Percentiles rank a stretch among this genome's conserved stretches.
phyloP scores from a whole-genome alignment of 2,797 vertebrate species.

The Sebastes dallii region DNA sequence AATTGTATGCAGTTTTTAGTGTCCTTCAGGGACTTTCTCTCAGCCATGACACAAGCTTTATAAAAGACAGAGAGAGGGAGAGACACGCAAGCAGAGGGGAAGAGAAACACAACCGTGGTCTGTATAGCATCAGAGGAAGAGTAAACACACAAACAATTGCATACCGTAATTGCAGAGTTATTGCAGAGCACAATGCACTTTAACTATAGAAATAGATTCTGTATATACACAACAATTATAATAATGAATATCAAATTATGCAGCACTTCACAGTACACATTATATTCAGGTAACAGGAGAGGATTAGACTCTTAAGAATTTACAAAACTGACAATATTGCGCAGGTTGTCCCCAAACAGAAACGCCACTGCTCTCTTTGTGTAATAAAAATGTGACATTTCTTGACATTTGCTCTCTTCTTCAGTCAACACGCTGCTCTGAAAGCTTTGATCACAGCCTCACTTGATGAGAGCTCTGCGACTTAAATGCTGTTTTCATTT shows the following conservation, averaged over 20 bases:
- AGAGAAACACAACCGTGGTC: background rate
- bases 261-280: background rate
- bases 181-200: background rate
- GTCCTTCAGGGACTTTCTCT: conserved; percentile 45
- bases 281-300: background rate
- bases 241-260: background rate
- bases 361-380: background rate
- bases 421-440: conserved; percentile 14
- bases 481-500: conserved; percentile 37
- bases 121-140: background rate
- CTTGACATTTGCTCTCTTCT: conserved; percentile 49
- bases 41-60: conserved; percentile 17
- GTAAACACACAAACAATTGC: background rate
- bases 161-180: background rate
- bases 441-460: conserved; percentile 27
- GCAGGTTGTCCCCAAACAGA: background rate
- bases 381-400: conserved; percentile 24
- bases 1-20: conserved; percentile 39
- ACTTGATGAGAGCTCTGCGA: conserved; percentile 24
- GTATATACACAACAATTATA: background rate
- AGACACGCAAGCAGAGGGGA: background rate
- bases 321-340: background rate
- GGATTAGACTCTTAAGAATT: background rate
- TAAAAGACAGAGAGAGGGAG: background rate
- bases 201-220: background rate